Evolutionary conservation across 2,888 invertebrate species (phyloP), one percentile per base, ranked within the genome.

Genomic region (Iselma pallidipennis): DNA sequence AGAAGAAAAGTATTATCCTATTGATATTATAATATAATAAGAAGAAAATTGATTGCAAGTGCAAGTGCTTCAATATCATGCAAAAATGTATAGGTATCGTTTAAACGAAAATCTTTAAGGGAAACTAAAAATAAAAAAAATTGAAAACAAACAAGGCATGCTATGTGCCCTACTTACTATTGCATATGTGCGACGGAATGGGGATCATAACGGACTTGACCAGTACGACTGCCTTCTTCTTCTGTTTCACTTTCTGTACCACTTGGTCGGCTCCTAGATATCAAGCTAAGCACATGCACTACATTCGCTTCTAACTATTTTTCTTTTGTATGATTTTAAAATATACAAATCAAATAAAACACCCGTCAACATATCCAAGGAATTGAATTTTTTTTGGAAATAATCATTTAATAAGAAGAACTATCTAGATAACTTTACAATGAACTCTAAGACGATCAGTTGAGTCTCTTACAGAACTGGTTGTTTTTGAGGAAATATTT

Each of bases 231-330:
- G 76, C 86, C 82, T 74, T 89, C 88, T 72, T 90, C 90, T 82
- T 91, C 91, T 66, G 90, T 90, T 82, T 91, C 91, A 80, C 90
- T 90, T 84, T 91, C 87, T 80, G 89, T 89, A 80, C 89, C 86
- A 78, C 86, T 86, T 78, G 86, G 86, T 76, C 85, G 83, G 75
- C 80, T 77, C 81, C 82, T 82, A 85, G 81, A 80, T 85, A 83
- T 80, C 81, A 82, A 80, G 80, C 80, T 80, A 81, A 80, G 81
- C 81, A 80, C 80, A 80, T 80, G 80, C 81, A 81, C 79, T 78
- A 81, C 84, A 82, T 71, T 10, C 37, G 61, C 48, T 10, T 57
- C 74, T 70, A 71, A 68, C 71, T 68, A 72, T 69, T 68, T 61
- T 60, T 59, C 63, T 58, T 61, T 2, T 9, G 2, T 28, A 28